Evolutionary conservation across 2,797 vertebrate species (phyloP), one percentile per base, ranked within the genome.

Genomic region (Coranthus polyacanthus): DNA sequence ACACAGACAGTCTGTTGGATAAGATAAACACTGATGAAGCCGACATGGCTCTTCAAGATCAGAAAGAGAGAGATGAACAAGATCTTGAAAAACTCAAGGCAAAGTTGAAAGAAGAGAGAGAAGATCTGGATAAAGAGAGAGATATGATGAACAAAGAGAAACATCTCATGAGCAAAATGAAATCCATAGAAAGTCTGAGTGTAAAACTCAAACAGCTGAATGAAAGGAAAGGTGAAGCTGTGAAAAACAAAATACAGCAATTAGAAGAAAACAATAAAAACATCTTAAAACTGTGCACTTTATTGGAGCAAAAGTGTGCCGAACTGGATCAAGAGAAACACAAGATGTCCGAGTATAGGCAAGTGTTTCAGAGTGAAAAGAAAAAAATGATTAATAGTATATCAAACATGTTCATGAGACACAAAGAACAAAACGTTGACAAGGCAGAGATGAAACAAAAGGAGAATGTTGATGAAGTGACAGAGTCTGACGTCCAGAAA

Each of bases 11-110:
- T 22, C 5, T 47, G 6, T 45, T 60, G 15, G 26, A 51, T 13
- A 26, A 68, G 2, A 64, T 78, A 39, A 15, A 61, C 5, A 37
- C 49, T 11, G 66, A 82, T n/a, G 61, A 39, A 55, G 44, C 9
- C 12, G 24, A 69, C 6, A 1, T 39, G 3, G 4, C n/a, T 11
- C 3, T 26, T 5, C 21, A 50, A 10, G 58, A 49, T 24, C 21
- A 61, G 18, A 38, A 12, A 4, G 11, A 43, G 4, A 21, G 3
- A 5, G 26, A 57, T 10, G 22, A 15, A 43, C 15, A 39, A 36
- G 21, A 51, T 15, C 20, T 38, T 12, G 32, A 51, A 16, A 44
- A 32, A 17, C 15, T 11, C 13, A 68, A 17, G 29, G 8, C 44
- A 54, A 42, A 47, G 20, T 60, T 65, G 56, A 77, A 12, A 50